phyloP scores from a whole-genome alignment of 1,140 invertebrate genomes.

The Antheraea mylitta region DNA sequence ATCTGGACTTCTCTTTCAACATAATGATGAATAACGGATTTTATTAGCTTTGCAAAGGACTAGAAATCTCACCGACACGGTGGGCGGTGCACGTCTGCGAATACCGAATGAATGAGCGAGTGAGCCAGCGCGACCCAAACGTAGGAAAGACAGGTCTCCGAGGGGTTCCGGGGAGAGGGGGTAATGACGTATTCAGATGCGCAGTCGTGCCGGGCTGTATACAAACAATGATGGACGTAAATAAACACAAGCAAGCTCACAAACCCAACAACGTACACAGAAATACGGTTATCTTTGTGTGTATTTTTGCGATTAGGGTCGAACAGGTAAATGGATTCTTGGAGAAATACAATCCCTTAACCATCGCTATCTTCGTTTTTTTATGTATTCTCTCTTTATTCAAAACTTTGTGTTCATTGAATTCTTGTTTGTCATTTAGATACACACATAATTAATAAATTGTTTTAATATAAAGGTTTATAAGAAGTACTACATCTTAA shows the following conservation, averaged over 20 bases:
- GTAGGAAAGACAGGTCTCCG: slow-evolving; percentile 60
- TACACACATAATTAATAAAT: no score
- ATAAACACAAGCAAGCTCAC: slow-evolving; percentile 70
- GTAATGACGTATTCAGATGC: slow-evolving; percentile 71
- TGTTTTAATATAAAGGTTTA: no score
- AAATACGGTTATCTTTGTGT: slow-evolving; percentile 56
- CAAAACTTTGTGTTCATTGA: no score
- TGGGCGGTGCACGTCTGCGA: slow-evolving; percentile 60
- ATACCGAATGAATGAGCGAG: slow-evolving; percentile 76
- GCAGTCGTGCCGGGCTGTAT: slow-evolving; percentile 76
- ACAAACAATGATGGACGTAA: slow-evolving; percentile 78
- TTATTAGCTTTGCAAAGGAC: slow-evolving; percentile 44
- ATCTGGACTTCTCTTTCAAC: slow-evolving; percentile 70
- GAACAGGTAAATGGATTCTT: neutral
- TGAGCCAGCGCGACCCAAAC: slow-evolving; percentile 62
- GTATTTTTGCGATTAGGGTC: slow-evolving; percentile 46
- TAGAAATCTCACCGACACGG: slow-evolving; percentile 42
- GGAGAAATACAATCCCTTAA: neutral
- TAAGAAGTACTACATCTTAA: no score
- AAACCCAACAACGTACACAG: slow-evolving; percentile 43
- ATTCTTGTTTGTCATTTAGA: no score
- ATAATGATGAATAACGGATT: slow-evolving; percentile 47
- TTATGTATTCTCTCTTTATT: no score
- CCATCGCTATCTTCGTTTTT: no score
- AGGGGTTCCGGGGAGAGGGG: slow-evolving; percentile 49